These are phyloP conservation scores for Tetragnatha montana DNA, from an alignment of 2,888 invertebrate species.

Conservation along the genomic window DNA sequence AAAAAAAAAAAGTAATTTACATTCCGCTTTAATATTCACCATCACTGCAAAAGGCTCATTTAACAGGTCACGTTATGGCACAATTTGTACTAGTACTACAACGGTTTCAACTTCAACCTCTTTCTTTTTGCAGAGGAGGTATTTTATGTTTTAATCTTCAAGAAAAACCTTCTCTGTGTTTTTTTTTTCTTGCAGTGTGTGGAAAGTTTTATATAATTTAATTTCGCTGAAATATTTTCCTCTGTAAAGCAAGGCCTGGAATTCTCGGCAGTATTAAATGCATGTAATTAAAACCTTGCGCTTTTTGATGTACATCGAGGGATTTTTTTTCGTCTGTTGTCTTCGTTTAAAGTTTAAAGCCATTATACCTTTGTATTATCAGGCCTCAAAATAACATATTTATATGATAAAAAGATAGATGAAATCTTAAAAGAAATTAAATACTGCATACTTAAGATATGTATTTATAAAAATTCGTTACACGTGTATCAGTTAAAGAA, in stretches of 20 bases:
- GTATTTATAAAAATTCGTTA: too few species aligned
- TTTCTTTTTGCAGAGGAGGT: conserved; percentile 27
- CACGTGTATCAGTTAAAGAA: too few species aligned
- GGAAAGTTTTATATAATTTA: conserved; percentile 23
- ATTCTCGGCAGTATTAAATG: conserved; percentile 26
- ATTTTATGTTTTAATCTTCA: conserved; percentile 34
- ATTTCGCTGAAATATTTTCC: conserved; percentile 32
- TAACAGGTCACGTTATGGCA: conserved; percentile 14
- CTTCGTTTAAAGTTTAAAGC: neutral
- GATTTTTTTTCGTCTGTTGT: neutral
- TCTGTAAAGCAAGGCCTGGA: neutral
- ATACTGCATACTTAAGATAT: too few species aligned
- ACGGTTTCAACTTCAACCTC: conserved; percentile 31
- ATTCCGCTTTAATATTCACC: conserved; percentile 22
- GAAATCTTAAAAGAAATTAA: too few species aligned
- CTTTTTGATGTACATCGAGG: conserved; percentile 9
- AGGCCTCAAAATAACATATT: neutral
- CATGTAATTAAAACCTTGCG: conserved; percentile 31
- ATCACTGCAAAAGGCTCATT: conserved; percentile 33
- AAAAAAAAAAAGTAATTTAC: conserved; percentile 34
- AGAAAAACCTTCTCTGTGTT: neutral
- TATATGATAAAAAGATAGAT: too few species aligned
- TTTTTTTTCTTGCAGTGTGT: neutral
- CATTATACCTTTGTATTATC: neutral
- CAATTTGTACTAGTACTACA: conserved; percentile 29